Conservation (phyloP, 2,113 vertebrate species). For the Gila orcuttii region DNA sequence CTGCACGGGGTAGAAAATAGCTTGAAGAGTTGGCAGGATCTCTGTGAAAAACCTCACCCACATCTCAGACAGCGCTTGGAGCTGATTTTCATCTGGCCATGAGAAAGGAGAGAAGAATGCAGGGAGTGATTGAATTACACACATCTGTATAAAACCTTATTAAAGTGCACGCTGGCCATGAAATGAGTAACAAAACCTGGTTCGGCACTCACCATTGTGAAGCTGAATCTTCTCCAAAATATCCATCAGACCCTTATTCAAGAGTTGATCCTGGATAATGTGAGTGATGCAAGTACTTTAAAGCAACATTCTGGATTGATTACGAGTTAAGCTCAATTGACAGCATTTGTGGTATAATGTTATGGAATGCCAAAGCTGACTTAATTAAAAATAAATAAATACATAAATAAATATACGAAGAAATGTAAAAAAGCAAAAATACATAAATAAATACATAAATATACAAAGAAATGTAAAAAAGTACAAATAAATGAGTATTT, state of each 20-base stretch:
- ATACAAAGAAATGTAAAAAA: too few relatives aligned
- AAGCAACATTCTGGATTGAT: neutral
- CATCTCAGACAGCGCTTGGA: conserved; percentile 82
- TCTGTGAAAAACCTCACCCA: conserved; percentile 94
- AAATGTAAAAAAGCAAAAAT: too few relatives aligned
- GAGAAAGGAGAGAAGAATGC: conserved; percentile 11
- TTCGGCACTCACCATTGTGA: conserved; percentile 78
- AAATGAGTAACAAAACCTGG: conserved; percentile 5
- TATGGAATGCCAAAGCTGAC: too few relatives aligned
- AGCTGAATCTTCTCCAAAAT: conserved; percentile 88
- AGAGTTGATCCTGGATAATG: conserved; percentile 88
- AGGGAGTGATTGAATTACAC: conserved; percentile 13
- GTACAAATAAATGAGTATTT: too few relatives aligned
- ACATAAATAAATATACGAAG: too few relatives aligned
- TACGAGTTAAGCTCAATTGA: neutral
- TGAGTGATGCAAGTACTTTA: neutral
- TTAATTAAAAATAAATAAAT: too few relatives aligned
- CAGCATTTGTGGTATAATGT: neutral
- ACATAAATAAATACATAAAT: too few relatives aligned
- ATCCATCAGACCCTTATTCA: conserved; percentile 85
- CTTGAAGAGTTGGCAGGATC: conserved; percentile 92
- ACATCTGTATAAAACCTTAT: conserved; percentile 10
- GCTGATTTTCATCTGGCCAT: conserved; percentile 80
- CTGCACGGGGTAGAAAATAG: conserved; percentile 96
- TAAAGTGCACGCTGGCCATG: neutral